Evolutionary conservation across 2,797 vertebrate genomes (phyloP).

Genomic region (Salarias fasciatus): DNA sequence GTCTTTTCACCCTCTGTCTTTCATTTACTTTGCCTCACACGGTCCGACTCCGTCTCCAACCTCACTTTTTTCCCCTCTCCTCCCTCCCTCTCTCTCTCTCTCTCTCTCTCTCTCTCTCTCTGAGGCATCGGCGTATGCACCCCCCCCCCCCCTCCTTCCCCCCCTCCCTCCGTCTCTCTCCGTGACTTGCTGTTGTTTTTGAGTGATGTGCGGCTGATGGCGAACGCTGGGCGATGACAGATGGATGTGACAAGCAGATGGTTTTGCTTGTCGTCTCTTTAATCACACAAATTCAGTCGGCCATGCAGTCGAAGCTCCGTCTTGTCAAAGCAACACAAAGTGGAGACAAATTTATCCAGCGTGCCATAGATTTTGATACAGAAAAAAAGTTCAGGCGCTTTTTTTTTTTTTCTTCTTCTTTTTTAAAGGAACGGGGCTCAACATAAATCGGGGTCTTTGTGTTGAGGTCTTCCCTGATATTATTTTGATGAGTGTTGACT

Average conservation of each 20-base stretch:
- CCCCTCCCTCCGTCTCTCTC: slow-evolving; percentile 14
- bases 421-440: slow-evolving; percentile 32
- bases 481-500: slow-evolving; percentile 47
- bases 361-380: slow-evolving; percentile 61
- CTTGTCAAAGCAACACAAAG: slow-evolving; percentile 86
- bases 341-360: slow-evolving; percentile 85
- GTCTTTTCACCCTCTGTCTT: slow-evolving; percentile 30
- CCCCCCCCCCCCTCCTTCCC: neutral
- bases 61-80: neutral
- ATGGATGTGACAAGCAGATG: slow-evolving; percentile 90
- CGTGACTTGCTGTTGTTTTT: slow-evolving; percentile 72
- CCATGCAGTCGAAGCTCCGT: slow-evolving; percentile 83
- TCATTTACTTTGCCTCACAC: slow-evolving; percentile 59
- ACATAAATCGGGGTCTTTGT: slow-evolving; percentile 35
- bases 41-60: slow-evolving; percentile 37
- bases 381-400: slow-evolving; percentile 53
- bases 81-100: neutral
- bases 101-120: slow-evolving; percentile 4
- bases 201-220: slow-evolving; percentile 86
- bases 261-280: slow-evolving; percentile 89
- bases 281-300: slow-evolving; percentile 87
- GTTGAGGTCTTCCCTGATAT: slow-evolving; percentile 29
- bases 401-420: too few relatives aligned
- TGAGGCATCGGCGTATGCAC: slow-evolving; percentile 13
- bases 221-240: slow-evolving; percentile 83